phyloP scores from a whole-genome alignment of 2,888 invertebrate genomes.

The Agrilus cyanescens region DNA sequence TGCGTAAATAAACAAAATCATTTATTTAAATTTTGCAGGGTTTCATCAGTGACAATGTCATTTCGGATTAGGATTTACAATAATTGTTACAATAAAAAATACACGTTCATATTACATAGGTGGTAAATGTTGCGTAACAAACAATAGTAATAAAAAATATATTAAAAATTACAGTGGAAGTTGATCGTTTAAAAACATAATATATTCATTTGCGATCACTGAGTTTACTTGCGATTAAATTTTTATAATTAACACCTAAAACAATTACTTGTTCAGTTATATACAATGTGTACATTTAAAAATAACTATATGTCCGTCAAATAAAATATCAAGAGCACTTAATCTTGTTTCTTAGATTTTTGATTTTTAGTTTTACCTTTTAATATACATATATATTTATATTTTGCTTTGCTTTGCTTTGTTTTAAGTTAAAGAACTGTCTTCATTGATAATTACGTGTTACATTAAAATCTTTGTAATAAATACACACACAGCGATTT shows the following conservation, averaged over 20 bases:
- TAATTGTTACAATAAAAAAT: too few relatives aligned
- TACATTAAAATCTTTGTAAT: constrained; percentile 21
- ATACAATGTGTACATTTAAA: constrained; percentile 39
- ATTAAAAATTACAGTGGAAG: not conserved
- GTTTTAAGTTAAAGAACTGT: constrained; percentile 31
- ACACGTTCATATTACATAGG: too few relatives aligned
- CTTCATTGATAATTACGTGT: constrained; percentile 29
- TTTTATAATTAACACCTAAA: constrained; percentile 30
- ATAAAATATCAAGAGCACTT: constrained; percentile 40
- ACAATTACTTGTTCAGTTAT: constrained; percentile 35
- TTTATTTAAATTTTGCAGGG: not conserved
- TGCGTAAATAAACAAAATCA: not conserved
- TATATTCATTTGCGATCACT: constrained; percentile 17
- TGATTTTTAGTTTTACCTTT: constrained; percentile 18
- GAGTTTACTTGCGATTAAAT: constrained; percentile 19
- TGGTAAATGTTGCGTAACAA: not conserved
- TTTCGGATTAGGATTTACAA: too few relatives aligned
- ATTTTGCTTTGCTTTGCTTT: constrained; percentile 14
- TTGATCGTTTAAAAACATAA: constrained; percentile 3
- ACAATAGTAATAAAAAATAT: not conserved
- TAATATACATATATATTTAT: constrained; percentile 1
- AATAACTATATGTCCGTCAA: constrained; percentile 35
- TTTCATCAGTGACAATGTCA: too few relatives aligned
- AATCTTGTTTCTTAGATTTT: constrained; percentile 35
- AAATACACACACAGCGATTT: constrained; percentile 29